phyloP scores from a whole-genome alignment of 1,140 invertebrate species.

The Psilanteris sp. region DNA sequence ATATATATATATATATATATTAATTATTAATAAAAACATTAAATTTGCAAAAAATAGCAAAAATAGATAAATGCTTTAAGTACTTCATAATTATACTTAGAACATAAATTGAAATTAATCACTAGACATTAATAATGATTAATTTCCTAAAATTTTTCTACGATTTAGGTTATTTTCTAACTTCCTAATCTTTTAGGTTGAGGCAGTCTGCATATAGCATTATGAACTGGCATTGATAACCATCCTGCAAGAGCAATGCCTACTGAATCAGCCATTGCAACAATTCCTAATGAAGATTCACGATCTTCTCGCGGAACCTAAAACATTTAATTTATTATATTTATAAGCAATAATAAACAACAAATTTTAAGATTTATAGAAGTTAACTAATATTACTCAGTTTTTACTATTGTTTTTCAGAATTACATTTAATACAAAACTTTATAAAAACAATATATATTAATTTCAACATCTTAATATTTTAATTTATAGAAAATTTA shows the following conservation, averaged over 20 bases:
- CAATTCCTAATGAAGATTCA: conserved; percentile 86
- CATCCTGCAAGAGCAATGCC: conserved; percentile 89
- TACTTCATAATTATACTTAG: conserved; percentile 23
- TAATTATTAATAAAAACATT: too few species aligned
- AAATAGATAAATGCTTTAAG: conserved; percentile 48
- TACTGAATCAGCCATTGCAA: conserved; percentile 86
- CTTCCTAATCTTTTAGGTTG: conserved; percentile 49
- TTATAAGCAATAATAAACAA: conserved; percentile 5
- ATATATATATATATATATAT: too few species aligned
- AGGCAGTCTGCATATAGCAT: conserved; percentile 83
- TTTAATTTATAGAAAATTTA: too few species aligned
- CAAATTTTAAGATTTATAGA: too few species aligned
- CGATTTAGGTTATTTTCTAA: conserved; percentile 7
- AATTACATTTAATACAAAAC: too few species aligned
- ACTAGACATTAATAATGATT: not conserved
- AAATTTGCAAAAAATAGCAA: conserved; percentile 11
- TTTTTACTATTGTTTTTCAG: too few species aligned
- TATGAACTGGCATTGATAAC: conserved; percentile 87
- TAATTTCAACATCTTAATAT: too few species aligned
- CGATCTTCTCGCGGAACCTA: conserved; percentile 81
- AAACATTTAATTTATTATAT: conserved; percentile 10
- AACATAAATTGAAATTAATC: conserved; percentile 2
- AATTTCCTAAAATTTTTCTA: conserved; percentile 33
- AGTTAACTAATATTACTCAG: too few species aligned
- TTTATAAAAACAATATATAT: too few species aligned